A percentile compares a stretch with the other conserved stretches of the same genome.
Conservation (phyloP, 1,140 invertebrate species). For the Drosophila kanapiae region DNA sequence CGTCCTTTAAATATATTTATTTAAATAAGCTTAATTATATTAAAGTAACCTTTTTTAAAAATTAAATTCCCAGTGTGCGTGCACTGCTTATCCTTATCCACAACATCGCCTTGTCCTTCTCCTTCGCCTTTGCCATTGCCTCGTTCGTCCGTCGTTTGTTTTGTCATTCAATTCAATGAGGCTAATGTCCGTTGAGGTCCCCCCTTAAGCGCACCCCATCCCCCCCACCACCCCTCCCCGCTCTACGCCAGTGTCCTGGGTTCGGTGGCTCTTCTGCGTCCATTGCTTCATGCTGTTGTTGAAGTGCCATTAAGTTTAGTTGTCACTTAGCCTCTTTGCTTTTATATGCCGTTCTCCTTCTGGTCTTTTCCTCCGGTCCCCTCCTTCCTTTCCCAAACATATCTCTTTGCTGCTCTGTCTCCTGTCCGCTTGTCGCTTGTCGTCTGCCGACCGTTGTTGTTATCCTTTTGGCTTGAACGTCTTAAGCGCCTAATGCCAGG, state of each 20-base stretch:
- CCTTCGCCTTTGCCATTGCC: slow-evolving; percentile 43
- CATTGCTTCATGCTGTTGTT: slow-evolving; percentile 83
- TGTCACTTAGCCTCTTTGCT: slow-evolving; percentile 85
- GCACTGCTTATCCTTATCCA: slow-evolving; percentile 80
- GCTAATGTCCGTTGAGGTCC: slow-evolving; percentile 83
- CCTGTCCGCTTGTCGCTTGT: slow-evolving; percentile 50
- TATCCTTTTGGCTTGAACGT: slow-evolving; percentile 83
- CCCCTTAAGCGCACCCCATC: background rate
- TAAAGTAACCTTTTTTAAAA: background rate
- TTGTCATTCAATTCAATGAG: slow-evolving; percentile 85
- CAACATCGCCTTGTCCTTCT: slow-evolving; percentile 67
- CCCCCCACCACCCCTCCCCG: background rate
- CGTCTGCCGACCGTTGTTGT: slow-evolving; percentile 65
- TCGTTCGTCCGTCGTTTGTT: slow-evolving; percentile 72
- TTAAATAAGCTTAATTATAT: no score
- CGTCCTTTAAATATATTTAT: no score
- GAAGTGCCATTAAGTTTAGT: slow-evolving; percentile 85
- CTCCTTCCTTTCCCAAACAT: background rate
- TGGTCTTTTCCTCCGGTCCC: background rate
- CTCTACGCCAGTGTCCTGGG: slow-evolving; percentile 19
- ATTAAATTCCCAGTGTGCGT: slow-evolving; percentile 1
- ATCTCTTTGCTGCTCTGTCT: slow-evolving; percentile 14
- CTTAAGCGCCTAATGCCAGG: slow-evolving; percentile 84
- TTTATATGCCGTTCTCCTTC: slow-evolving; percentile 68
- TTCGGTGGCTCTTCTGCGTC: slow-evolving; percentile 71